Base-by-base conservation (phyloP, 2,113 vertebrate species). In the Arothron firmamentum region DNA sequence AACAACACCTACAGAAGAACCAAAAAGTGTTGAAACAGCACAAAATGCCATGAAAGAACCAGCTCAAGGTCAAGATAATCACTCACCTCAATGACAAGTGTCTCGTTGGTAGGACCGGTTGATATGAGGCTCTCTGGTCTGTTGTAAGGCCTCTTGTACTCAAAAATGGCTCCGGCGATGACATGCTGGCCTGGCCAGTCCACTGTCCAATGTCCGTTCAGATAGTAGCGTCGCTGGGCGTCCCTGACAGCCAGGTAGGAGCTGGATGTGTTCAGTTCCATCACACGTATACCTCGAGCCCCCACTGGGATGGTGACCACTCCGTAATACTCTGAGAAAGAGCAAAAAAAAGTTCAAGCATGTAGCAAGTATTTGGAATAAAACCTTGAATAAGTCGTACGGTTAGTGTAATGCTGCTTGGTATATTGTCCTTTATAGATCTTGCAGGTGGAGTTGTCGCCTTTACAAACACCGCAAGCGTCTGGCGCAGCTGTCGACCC, bases 141-240 rank as follows among this genome's bases (percentile, higher is more conserved):
- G 65, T 91, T 91, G 72, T 89, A 90, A 1, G 92, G 88, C 66
- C 94, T 91, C 77, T 85, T 91, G 75, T 96, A 95, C 51, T 93
- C 77, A 54, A 96, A 95, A 21, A 89, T 59, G 9, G 93, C 73
- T 23, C 94, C 94, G 8, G 94, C 89, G 21, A 96, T 93, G 17
- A 68, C 69, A 75, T 94, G 93, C 60, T 81, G 82, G 3, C 94
- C 94, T 0, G 94, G 94, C 94, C 93, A 93, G 83, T 95, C 93
- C 52, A 94, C 89, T 0, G 89, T 93, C 94, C 94, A 94, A 56
- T 84, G 88, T 8, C 94, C 94, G 0, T 94, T 96, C 46, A 96
- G 87, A 78, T 92, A 89, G 69, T 95, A 95, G 31, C 69, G 91
- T 61, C 82, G 83, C 46, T 90, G 83, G 23, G 70, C 54, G 75